These are phyloP conservation scores for Gobio gobio DNA, from an alignment of 2,113 vertebrate species.

Conservation along the genomic window DNA sequence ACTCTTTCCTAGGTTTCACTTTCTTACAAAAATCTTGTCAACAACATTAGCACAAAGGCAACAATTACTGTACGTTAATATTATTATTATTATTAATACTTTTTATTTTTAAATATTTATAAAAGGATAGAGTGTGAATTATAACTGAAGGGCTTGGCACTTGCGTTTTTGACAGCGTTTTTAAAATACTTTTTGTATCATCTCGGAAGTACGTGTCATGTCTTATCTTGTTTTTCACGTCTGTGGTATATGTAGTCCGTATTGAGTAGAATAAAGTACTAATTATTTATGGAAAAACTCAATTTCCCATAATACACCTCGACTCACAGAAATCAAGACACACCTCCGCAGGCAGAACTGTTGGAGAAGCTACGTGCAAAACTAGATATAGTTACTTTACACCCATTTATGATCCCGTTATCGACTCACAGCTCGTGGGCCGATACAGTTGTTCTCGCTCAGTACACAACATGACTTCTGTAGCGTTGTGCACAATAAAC, in stretches of 20 bases:
- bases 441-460: neutral
- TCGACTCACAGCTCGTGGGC: neutral
- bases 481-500: constrained; percentile 59
- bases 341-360: constrained; percentile 29
- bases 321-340: neutral
- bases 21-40: neutral
- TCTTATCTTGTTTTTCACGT: neutral
- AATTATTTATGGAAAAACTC: constrained; percentile 44
- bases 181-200: neutral
- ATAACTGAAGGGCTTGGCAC: neutral
- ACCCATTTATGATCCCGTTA: constrained; percentile 56
- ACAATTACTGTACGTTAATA: neutral
- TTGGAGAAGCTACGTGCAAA: constrained; percentile 41
- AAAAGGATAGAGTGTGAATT: neutral
- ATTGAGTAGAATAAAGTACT: no score
- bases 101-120: neutral
- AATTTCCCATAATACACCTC: constrained; percentile 62
- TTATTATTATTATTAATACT: neutral
- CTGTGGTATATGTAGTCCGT: constrained; percentile 22
- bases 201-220: neutral
- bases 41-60: neutral
- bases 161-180: neutral
- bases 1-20: neutral
- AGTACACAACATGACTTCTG: constrained; percentile 63
- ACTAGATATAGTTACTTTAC: constrained; percentile 35